Percentiles rank a stretch among this genome's conserved stretches.
phyloP scores from a whole-genome alignment of 1,140 invertebrate genomes.

The Drosophila novamexicana region DNA sequence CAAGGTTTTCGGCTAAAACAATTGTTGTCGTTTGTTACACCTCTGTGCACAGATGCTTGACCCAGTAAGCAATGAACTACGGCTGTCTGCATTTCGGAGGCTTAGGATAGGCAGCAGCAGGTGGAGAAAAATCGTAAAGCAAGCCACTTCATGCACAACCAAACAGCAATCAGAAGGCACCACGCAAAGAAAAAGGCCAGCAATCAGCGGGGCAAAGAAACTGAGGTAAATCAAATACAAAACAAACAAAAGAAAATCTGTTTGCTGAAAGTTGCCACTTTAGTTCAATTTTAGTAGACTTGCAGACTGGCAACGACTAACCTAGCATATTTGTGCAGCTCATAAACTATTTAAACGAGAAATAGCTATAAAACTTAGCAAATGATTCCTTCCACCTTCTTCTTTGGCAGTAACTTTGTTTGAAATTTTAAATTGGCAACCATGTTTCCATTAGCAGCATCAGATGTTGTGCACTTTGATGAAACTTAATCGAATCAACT shows the following conservation, averaged over 20 bases:
- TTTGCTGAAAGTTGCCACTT: neutral
- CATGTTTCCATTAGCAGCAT: neutral
- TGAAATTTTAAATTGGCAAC: neutral
- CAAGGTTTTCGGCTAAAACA: constrained; percentile 50
- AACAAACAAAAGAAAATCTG: constrained; percentile 15
- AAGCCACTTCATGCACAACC: constrained; percentile 58
- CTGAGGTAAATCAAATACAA: neutral
- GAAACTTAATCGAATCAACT: neutral
- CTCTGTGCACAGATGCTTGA: constrained; percentile 56
- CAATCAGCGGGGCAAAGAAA: constrained; percentile 1
- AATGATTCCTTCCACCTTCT: neutral
- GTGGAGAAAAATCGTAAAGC: constrained; percentile 13
- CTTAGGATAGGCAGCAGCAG: neutral
- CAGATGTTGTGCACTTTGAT: constrained; percentile 5
- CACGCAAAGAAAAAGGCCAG: constrained; percentile 3
- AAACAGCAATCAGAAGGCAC: constrained; percentile 41
- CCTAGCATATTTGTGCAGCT: neutral
- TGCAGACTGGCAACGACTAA: no score
- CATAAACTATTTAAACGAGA: constrained; percentile 6
- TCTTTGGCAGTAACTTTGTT: neutral
- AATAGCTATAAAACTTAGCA: constrained; percentile 7
- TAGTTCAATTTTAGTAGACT: neutral
- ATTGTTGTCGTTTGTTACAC: constrained; percentile 72
- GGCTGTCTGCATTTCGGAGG: constrained; percentile 7
- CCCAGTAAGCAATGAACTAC: constrained; percentile 64